Percentiles rank a stretch among this genome's conserved stretches.
Evolutionary conservation across 1,140 invertebrate genomes (phyloP).

Genomic region (Drosophila nebulosa): DNA sequence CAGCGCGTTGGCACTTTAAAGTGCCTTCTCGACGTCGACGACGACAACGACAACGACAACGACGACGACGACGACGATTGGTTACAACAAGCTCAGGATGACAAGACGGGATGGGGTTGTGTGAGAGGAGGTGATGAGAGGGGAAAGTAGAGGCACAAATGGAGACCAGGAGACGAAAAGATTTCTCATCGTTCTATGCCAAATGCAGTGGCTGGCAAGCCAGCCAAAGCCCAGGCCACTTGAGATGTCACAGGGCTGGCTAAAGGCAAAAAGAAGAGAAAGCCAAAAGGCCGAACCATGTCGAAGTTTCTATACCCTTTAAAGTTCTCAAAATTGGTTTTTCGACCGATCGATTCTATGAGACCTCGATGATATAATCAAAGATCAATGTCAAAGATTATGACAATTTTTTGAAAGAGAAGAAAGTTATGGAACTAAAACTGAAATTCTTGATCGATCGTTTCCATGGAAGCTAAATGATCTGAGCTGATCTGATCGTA

Average conservation of each 20-base stretch:
- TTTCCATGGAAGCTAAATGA: no score
- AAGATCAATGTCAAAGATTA: no score
- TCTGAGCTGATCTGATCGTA: no score
- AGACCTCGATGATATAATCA: no score
- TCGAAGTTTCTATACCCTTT: no score
- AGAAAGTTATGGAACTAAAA: no score
- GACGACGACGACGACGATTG: constrained; percentile 13
- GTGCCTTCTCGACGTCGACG: constrained; percentile 43
- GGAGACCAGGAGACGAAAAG: constrained; percentile 19
- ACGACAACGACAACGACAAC: not conserved
- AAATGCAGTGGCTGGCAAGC: constrained; percentile 59
- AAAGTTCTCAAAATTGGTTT: no score
- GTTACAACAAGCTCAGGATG: constrained; percentile 3
- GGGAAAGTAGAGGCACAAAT: not conserved
- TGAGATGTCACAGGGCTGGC: constrained; percentile 68
- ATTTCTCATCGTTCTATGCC: constrained; percentile 47
- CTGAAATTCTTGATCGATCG: no score
- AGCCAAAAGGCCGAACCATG: no score
- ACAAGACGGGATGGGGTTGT: not conserved
- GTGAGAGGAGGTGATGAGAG: constrained; percentile 9
- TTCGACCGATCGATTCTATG: no score
- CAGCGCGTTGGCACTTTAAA: constrained; percentile 61
- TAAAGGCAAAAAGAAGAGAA: constrained; percentile 19
- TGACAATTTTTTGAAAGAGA: no score
- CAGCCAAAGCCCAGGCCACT: constrained; percentile 35